Conservation (phyloP, 2,113 vertebrate genomes). For the Elanoides forficatus region DNA sequence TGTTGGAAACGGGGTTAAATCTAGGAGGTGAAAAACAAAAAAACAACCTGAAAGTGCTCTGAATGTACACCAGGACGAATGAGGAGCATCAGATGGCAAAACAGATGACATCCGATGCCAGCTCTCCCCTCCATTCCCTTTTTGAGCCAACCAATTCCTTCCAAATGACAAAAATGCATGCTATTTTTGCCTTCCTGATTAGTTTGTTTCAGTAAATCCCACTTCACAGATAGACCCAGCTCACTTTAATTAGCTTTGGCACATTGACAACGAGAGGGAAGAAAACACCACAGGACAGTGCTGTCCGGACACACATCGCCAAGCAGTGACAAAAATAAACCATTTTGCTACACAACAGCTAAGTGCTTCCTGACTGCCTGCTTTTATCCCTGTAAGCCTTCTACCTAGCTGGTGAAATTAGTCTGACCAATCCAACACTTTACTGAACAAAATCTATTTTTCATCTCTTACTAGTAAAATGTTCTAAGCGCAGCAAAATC, state of each 20-base stretch:
- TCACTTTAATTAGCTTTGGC: constrained; percentile 42
- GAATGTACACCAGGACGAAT: not conserved
- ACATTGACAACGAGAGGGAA: constrained; percentile 7
- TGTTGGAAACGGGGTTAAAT: not conserved
- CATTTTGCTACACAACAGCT: constrained; percentile 48
- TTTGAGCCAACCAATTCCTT: not conserved
- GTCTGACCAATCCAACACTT: constrained; percentile 6
- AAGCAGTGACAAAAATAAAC: constrained; percentile 56
- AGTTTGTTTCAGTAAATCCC: constrained; percentile 44
- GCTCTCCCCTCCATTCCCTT: not conserved
- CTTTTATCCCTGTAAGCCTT: constrained; percentile 36
- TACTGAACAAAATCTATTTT: constrained; percentile 1
- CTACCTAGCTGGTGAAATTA: constrained; percentile 46
- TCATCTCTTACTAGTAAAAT: not conserved
- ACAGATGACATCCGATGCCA: not conserved
- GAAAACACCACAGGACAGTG: constrained; percentile 23
- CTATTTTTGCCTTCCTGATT: constrained; percentile 58
- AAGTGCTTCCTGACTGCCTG: constrained; percentile 49
- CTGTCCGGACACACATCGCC: not conserved
- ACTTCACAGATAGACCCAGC: constrained; percentile 16
- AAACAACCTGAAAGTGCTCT: not conserved
- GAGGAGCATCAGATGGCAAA: constrained; percentile 43
- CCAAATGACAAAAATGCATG: constrained; percentile 3
- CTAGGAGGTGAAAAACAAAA: not conserved
- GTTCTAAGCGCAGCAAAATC: not conserved